Base-by-base conservation (phyloP, 2,113 vertebrate genomes). In the Dicerorhinus sumatrensis region DNA sequence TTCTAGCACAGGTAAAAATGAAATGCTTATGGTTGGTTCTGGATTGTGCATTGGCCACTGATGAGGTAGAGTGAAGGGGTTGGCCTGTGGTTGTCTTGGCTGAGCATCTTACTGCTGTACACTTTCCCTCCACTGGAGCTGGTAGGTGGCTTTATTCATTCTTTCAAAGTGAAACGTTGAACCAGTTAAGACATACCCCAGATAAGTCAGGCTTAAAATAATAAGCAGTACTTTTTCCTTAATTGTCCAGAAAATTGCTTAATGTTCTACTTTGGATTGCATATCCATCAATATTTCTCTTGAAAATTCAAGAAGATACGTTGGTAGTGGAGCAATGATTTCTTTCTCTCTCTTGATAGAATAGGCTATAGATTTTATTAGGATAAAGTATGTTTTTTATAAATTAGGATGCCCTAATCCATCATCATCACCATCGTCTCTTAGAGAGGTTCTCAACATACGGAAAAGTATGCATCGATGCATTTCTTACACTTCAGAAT, bases 201-300 rank as follows among this genome's bases (percentile, higher is more conserved):
- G 56, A 67, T 70, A 91, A 96, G 5, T 21, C 39, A 63, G 63
- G 31, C 91, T 91, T 92, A 83, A 95, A 97, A 76, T 76, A 81
- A 84, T 69, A 93, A 80, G 80, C 42, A 70, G 23, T 62, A 83
- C 17, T 65, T 95, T 91, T 92, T 9, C 80, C 79, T 81, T 89
- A 62, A 70, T 79, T 96, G 63, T 76, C 27, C 13, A 84, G 46
- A 87, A 96, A 89, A 81, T 87, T 83, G 27, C 62, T 95, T 72
- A 82, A 21, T 79, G 20, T 93, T 96, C 89, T 77, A 39, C 62
- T 56, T 65, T 77, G 65, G 77, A 20, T 93, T 94, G 17, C 14
- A 31, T 86, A 77, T 54, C 25, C 51, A 72, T 83, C 58, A 76
- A 4, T 83, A 65, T 83, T 95, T 95, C 75, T 94, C 58, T 94